Conservation (phyloP, 2,797 vertebrate genomes). For the Myripristis jacobus region DNA sequence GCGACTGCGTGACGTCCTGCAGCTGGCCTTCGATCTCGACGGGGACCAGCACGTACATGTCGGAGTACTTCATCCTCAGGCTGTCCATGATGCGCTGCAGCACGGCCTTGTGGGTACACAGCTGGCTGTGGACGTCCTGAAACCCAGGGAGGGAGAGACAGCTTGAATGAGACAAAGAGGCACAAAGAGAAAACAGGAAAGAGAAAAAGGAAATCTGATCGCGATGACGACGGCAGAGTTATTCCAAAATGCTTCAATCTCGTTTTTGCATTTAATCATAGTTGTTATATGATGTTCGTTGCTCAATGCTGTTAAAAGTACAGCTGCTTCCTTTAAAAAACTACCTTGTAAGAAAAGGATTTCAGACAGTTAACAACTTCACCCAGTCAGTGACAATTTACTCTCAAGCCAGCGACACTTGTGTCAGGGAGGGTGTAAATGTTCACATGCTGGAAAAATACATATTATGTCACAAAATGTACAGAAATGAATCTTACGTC, state of each 20-base stretch:
- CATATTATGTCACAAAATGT: no score
- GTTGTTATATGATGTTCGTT: no score
- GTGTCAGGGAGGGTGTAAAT: no score
- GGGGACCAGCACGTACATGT: slow-evolving; percentile 84
- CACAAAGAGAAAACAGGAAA: neutral
- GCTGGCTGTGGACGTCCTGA: slow-evolving; percentile 86
- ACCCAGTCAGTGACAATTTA: no score
- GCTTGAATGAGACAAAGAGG: neutral
- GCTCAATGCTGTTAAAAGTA: neutral
- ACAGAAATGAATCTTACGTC: no score
- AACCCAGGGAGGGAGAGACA: slow-evolving; percentile 7
- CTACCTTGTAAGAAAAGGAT: no score
- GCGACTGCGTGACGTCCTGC: slow-evolving; percentile 84
- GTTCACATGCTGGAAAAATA: no score
- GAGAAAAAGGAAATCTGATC: neutral
- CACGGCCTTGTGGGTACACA: slow-evolving; percentile 85
- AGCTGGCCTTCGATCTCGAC: slow-evolving; percentile 83
- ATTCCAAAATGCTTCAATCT: no score
- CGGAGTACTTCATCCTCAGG: slow-evolving; percentile 87
- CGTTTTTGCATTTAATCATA: no score
- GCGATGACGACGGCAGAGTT: neutral
- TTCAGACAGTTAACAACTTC: no score
- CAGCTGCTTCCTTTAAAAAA: no score
- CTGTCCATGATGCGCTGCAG: slow-evolving; percentile 86
- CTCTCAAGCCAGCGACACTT: no score